A percentile compares a stretch with the other conserved stretches of the same genome.
Conservation (phyloP, 2,113 vertebrate genomes). For the Daboia siamensis region DNA sequence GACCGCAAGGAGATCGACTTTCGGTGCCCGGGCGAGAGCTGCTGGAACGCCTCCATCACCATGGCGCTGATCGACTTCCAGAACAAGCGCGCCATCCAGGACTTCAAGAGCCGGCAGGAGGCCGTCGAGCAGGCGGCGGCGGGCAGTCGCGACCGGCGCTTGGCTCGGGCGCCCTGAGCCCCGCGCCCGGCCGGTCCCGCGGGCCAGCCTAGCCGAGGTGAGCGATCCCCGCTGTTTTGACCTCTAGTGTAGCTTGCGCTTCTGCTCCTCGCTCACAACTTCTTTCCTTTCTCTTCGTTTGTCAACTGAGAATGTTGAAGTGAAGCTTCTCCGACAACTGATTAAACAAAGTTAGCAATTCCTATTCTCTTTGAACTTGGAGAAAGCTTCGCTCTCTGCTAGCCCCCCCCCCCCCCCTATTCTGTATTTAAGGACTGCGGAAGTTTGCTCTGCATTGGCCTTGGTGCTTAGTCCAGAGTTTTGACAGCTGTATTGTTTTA, state of each 20-base stretch:
- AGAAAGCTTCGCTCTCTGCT: not conserved
- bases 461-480: not conserved
- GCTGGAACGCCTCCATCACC: slow-evolving; percentile 94
- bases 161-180: slow-evolving; percentile 86
- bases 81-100: slow-evolving; percentile 90
- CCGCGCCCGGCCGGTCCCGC: slow-evolving; percentile 72
- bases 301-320: not conserved
- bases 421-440: not conserved
- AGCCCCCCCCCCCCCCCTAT: not conserved
- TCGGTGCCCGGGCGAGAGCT: slow-evolving; percentile 86
- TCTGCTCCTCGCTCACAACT: not conserved
- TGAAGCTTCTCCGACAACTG: not conserved
- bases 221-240: not conserved
- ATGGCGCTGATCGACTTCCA: slow-evolving; percentile 95
- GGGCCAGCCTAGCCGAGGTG: not conserved
- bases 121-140: slow-evolving; percentile 65
- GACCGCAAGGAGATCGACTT: slow-evolving; percentile 96
- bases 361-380: not conserved
- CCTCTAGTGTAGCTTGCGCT: not conserved
- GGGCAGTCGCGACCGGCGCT: slow-evolving; percentile 82
- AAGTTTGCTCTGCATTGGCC: not conserved
- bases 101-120: slow-evolving; percentile 86
- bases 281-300: not conserved
- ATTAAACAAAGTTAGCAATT: not conserved
- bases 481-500: not conserved